Evolutionary conservation across 2,113 vertebrate genomes (phyloP).

Genomic region (Brachypodius melanocephalos): DNA sequence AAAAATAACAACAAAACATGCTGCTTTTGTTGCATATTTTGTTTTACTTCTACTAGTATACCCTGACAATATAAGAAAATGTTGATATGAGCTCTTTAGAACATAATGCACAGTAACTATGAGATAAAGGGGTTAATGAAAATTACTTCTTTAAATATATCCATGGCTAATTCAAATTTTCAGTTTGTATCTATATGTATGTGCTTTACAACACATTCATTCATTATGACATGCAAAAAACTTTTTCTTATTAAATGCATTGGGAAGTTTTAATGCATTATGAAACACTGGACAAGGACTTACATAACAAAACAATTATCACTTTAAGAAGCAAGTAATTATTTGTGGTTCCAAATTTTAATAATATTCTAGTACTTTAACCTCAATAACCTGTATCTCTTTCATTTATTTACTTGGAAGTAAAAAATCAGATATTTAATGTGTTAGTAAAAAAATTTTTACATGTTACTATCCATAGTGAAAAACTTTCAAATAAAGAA

Average conservation of each 20-base stretch:
- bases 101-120: neutral
- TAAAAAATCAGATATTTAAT: neutral
- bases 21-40: neutral
- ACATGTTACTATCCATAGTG: neutral
- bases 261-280: neutral
- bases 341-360: neutral
- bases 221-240: neutral
- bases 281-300: neutral
- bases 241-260: neutral
- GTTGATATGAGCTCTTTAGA: neutral
- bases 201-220: neutral
- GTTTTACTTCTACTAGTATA: neutral
- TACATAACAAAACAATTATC: neutral
- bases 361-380: neutral
- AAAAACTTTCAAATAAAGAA: neutral
- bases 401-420: neutral
- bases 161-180: conserved; percentile 20
- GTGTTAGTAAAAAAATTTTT: neutral
- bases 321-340: neutral
- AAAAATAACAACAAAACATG: neutral
- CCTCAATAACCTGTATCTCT: neutral
- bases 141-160: conserved; percentile 23
- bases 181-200: neutral
- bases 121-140: neutral
- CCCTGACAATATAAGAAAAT: neutral